Evolutionary conservation across 2,797 vertebrate genomes (phyloP).

Genomic region (Anguilla megastoma): DNA sequence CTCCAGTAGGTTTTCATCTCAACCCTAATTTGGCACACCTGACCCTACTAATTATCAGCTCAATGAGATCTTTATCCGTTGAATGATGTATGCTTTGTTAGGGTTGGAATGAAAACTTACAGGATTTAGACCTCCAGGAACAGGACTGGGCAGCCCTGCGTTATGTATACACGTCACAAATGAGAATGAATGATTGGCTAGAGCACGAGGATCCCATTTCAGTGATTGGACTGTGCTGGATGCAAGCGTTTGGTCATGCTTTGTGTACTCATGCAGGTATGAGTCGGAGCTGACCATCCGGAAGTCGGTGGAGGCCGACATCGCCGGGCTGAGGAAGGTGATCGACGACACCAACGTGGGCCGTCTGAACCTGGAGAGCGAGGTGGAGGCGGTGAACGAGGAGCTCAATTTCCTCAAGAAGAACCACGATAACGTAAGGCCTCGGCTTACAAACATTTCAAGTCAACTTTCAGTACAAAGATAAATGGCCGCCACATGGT

Average conservation of each 20-base stretch:
- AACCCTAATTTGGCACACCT: background rate
- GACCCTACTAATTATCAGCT: background rate
- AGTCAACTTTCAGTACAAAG: too few relatives aligned
- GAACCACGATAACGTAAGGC: conserved; percentile 80
- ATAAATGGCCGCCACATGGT: too few relatives aligned
- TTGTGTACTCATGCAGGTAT: conserved; percentile 64
- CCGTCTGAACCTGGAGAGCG: conserved; percentile 84
- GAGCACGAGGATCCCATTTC: background rate
- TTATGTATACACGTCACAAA: background rate
- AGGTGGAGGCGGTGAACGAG: conserved; percentile 86
- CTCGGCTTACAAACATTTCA: background rate
- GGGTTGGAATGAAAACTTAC: background rate
- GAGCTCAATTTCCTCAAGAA: conserved; percentile 86
- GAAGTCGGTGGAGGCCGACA: conserved; percentile 87
- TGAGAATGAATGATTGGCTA: background rate
- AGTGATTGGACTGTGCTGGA: background rate
- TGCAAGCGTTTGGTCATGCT: background rate
- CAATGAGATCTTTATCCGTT: background rate
- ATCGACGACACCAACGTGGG: conserved; percentile 88
- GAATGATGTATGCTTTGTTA: background rate
- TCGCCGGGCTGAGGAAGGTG: conserved; percentile 82
- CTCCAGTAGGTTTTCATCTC: background rate
- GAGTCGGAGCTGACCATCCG: conserved; percentile 86
- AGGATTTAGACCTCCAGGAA: background rate
- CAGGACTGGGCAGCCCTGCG: background rate